These are phyloP conservation scores for Bucorvus abyssinicus DNA, from an alignment of 2,797 vertebrate genomes.

Conservation along the genomic window DNA sequence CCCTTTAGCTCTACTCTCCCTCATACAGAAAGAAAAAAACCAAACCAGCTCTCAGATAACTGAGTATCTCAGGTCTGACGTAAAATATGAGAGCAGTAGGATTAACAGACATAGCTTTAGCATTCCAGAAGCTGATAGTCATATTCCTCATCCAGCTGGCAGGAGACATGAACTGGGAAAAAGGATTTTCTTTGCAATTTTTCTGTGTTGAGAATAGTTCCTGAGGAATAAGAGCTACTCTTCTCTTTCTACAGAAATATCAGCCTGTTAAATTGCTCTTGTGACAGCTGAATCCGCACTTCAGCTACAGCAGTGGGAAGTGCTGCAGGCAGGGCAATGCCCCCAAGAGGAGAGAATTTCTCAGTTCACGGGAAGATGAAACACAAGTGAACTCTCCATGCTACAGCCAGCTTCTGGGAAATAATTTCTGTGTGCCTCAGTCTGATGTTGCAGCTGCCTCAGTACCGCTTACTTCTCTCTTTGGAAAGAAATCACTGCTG, in stretches of 20 bases:
- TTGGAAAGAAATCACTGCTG: background rate
- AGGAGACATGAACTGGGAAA: background rate
- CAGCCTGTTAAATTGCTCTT: background rate
- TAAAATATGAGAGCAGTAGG: background rate
- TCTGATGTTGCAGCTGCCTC: background rate
- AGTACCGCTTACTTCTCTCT: background rate
- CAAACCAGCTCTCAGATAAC: background rate
- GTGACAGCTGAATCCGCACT: background rate
- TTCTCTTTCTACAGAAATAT: background rate
- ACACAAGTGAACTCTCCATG: background rate
- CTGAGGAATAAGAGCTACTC: background rate
- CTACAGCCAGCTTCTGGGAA: background rate
- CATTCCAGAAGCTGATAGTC: background rate
- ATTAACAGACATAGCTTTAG: background rate
- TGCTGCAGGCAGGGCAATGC: background rate
- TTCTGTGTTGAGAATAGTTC: background rate
- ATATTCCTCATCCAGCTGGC: background rate
- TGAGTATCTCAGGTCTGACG: background rate
- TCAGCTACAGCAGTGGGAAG: background rate
- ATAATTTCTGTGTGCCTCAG: background rate
- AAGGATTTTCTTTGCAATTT: slow-evolving; percentile 8
- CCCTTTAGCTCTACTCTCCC: background rate
- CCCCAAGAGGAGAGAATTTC: background rate
- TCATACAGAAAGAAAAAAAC: background rate
- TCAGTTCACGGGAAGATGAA: background rate